Evolutionary conservation across 2,797 vertebrate genomes (phyloP), one percentile per base, ranked within the genome.

Genomic region (Ispidina lecontei): DNA sequence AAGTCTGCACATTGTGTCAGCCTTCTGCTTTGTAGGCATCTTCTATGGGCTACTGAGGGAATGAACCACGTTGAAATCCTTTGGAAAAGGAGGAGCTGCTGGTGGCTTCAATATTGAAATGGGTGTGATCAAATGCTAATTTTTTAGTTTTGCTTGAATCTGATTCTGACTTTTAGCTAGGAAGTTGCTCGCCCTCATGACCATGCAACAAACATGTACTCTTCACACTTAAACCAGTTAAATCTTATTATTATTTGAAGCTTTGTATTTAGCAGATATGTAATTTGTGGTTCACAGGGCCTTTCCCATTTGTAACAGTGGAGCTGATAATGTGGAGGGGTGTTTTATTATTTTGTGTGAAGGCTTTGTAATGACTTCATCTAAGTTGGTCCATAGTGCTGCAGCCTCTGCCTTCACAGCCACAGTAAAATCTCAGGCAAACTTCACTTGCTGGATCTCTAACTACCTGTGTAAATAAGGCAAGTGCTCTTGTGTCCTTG

Each of bases 191-290:
- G 29, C 18, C 13, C 25, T 72, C 10, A 1, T 8, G n/a, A 11
- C 31, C 22, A 1, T 37, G 5, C 6, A 73, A 9, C 14, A 71
- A 43, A 14, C 33, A 39, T 3, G 1, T 33, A 2, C 1, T 0
- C 3, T 46, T 58, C 21, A 10, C 10, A 5, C 37, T 69, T 43
- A 43, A 79, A 29, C 63, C 14, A 47, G 3, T 67, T 70, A 35
- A 54, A 89, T 44, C 54, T 46, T 12, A 22, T 25, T 12, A 22
- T 25, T 64, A 18, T 21, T 87, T 43, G 55, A 62, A 91, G 64
- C 25, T 12, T 35, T 55, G 43, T 3, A 7, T 22, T 68, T 95
- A 68, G 37, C 21, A 29, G 41, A 91, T 44, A 4, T 64, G 18
- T 23, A 20, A 51, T 67, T 82, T 29, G 2, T 64, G 33, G 22